Conservation (phyloP, 1,140 invertebrate genomes). For the Bombus balteatus region DNA sequence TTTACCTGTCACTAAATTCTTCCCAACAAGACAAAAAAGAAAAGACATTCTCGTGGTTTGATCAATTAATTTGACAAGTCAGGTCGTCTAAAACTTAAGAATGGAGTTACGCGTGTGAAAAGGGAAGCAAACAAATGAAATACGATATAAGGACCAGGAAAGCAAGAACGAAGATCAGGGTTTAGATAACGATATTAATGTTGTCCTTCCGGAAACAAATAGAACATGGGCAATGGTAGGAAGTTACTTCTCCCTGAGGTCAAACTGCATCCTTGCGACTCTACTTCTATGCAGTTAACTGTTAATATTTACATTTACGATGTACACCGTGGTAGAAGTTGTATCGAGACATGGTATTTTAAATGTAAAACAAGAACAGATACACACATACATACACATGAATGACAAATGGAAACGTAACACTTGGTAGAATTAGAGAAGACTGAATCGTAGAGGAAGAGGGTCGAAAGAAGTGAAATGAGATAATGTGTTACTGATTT, state of each 20-base stretch:
- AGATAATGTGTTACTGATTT: background rate
- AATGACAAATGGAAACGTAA: background rate
- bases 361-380: constrained; percentile 27
- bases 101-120: background rate
- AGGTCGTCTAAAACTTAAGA: constrained; percentile 1
- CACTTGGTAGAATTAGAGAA: constrained; percentile 22
- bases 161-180: constrained; percentile 13
- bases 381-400: background rate
- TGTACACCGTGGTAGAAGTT: constrained; percentile 42
- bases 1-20: background rate
- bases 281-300: constrained; percentile 33
- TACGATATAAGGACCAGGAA: background rate
- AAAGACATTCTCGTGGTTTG: background rate
- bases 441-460: background rate
- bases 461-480: constrained; percentile 49
- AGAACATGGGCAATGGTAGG: constrained; percentile 3
- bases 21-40: background rate
- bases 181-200: background rate
- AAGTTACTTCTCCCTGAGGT: constrained; percentile 51
- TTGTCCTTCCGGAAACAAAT: background rate
- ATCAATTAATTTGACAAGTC: background rate
- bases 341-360: constrained; percentile 44
- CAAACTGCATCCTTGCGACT: constrained; percentile 37
- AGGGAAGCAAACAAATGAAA: background rate
- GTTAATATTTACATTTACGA: constrained; percentile 27